Percentiles rank a stretch among this genome's conserved stretches.
Conservation (phyloP, 2,113 vertebrate species). For the Regulus satrapa region DNA sequence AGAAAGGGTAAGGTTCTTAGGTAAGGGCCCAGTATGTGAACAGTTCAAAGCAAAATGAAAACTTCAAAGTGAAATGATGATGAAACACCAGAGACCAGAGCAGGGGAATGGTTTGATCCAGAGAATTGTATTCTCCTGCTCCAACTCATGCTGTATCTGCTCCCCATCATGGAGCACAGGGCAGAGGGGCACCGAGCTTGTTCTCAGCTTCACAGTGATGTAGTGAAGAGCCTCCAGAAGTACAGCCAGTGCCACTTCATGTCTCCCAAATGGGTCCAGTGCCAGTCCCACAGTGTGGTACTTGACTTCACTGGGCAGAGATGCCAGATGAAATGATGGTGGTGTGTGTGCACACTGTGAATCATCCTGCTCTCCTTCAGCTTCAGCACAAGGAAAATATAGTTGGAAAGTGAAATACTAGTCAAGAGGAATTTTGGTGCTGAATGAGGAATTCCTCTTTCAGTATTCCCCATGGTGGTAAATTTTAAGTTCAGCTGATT, state of each 20-base stretch:
- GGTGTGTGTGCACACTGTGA: neutral
- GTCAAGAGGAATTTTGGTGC: neutral
- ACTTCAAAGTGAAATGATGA: neutral
- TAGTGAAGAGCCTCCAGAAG: neutral
- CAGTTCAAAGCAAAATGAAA: neutral
- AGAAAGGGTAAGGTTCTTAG: neutral
- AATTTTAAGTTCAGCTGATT: neutral
- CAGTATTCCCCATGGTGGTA: neutral
- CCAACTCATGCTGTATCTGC: neutral
- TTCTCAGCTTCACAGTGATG: neutral
- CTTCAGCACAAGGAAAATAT: neutral
- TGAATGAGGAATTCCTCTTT: neutral
- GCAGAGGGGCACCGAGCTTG: neutral
- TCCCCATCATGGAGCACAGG: neutral
- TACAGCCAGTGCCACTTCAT: neutral
- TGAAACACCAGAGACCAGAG: neutral
- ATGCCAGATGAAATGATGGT: too few relatives aligned
- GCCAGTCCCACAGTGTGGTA: neutral
- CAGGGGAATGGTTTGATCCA: neutral
- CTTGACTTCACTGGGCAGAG: neutral
- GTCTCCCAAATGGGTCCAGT: neutral
- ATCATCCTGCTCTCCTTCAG: neutral
- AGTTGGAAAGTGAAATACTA: neutral
- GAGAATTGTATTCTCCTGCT: neutral
- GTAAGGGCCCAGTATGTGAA: neutral